Conservation (phyloP, 2,113 vertebrate genomes). For the Leptosomus discolor region DNA sequence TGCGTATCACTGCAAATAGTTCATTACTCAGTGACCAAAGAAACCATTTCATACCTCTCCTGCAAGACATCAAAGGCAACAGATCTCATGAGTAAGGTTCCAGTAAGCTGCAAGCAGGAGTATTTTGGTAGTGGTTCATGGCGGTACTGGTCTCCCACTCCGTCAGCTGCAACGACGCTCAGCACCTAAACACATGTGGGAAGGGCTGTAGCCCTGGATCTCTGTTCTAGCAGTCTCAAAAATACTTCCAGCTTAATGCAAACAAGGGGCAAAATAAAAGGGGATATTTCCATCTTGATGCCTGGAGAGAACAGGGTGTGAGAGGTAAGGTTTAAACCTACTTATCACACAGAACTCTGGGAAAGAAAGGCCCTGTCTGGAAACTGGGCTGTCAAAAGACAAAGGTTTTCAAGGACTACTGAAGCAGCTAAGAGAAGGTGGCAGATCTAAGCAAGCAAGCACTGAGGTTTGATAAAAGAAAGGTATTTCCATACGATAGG, state of each 20-base stretch:
- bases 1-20: neutral
- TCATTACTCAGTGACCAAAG: neutral
- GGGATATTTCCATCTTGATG: neutral
- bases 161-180: neutral
- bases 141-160: neutral
- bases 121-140: neutral
- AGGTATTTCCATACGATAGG: neutral
- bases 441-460: neutral
- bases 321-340: neutral
- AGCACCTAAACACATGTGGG: accelerated
- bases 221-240: neutral
- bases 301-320: neutral
- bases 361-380: neutral
- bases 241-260: neutral
- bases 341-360: neutral
- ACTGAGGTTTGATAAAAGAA: neutral
- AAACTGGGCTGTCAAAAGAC: neutral
- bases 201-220: neutral
- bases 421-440: neutral
- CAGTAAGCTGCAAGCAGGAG: neutral
- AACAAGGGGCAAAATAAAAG: neutral
- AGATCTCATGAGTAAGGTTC: neutral
- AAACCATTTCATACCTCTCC: neutral
- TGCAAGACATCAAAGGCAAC: neutral
- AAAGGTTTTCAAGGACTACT: neutral